phyloP scores from a whole-genome alignment of 2,888 invertebrate species.

The Entomobrya proxima region DNA sequence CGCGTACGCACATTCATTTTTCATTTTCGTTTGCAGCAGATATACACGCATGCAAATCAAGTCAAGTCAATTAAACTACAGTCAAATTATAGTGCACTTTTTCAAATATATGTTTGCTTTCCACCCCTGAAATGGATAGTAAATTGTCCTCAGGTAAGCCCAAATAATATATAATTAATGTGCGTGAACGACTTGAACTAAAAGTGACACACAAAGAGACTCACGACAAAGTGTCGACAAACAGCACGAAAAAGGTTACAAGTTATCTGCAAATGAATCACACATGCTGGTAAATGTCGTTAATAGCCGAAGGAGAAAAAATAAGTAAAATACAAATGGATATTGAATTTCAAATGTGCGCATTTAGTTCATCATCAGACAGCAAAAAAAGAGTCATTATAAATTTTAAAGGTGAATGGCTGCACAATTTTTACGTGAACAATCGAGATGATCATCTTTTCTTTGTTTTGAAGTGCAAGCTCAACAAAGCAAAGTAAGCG shows the following conservation, averaged over 20 bases:
- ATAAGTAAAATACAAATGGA: background rate
- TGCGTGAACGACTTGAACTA: background rate
- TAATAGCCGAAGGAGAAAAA: background rate
- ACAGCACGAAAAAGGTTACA: background rate
- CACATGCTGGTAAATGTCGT: background rate
- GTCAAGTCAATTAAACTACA: too few relatives aligned
- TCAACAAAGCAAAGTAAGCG: background rate
- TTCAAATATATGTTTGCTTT: too few relatives aligned
- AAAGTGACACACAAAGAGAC: background rate
- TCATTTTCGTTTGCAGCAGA: too few relatives aligned
- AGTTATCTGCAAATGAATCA: background rate
- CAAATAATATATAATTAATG: background rate
- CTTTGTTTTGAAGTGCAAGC: too few relatives aligned
- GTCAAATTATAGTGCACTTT: too few relatives aligned
- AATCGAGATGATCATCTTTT: too few relatives aligned
- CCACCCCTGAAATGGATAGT: background rate
- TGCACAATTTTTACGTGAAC: background rate
- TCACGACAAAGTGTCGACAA: background rate
- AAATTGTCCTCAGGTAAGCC: background rate
- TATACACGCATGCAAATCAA: too few relatives aligned
- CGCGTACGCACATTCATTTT: too few relatives aligned
- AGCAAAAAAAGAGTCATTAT: background rate
- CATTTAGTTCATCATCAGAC: background rate
- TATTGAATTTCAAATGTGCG: background rate
- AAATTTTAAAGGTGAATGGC: constrained; percentile 13